Base-by-base conservation (phyloP, 1,140 invertebrate species). In the Streblospio benedicti region DNA sequence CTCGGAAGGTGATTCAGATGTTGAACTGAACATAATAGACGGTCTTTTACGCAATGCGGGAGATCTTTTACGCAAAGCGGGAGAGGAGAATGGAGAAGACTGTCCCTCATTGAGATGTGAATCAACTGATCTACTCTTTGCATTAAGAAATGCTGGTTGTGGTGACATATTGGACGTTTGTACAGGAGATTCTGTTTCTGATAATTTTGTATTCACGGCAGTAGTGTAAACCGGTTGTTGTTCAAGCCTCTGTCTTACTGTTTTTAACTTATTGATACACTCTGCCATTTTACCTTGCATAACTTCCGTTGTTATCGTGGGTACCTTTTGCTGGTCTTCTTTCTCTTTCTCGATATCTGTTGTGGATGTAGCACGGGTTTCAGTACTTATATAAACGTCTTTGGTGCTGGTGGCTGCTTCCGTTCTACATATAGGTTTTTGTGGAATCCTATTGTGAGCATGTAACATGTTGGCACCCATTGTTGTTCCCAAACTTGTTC, bases 221-320 rank as follows among this genome's bases (percentile, higher is more conserved):
- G 50, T 31, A 30, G 23, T 31, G 2, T 25, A 31, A 25, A 2
- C 5, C 50, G n/a, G 50, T 31, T 31, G 23, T 31, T 31, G 53
- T 49, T 62, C 60, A n/a, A 62, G 54, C 9, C 60, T 30, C 6
- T 57, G 41, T 2, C 60, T 30, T n/a, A 62, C 60, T 6, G 54
- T 62, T 38, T 58, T 62, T 23, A 62, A 49, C 35, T 58, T 62
- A 14, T 28, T 62, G 44, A 62, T 62, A 38, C 60, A 62, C 27
- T 57, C 60, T 16, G 55, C 60, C 45, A 62, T 62, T 49, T 57
- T 62, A 18, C 43, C 49, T 18, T 45, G 35, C n/a, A 58, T 32
- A 14, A 49, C 23, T 20, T 32, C 25, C 12, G 51, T 28, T 23
- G 57, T 55, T 6, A 55, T 62, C 16, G 28, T 43, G 43, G 43